These are phyloP conservation scores for Acrobasis suavella DNA, from an alignment of 2,888 invertebrate species.

Conservation along the genomic window DNA sequence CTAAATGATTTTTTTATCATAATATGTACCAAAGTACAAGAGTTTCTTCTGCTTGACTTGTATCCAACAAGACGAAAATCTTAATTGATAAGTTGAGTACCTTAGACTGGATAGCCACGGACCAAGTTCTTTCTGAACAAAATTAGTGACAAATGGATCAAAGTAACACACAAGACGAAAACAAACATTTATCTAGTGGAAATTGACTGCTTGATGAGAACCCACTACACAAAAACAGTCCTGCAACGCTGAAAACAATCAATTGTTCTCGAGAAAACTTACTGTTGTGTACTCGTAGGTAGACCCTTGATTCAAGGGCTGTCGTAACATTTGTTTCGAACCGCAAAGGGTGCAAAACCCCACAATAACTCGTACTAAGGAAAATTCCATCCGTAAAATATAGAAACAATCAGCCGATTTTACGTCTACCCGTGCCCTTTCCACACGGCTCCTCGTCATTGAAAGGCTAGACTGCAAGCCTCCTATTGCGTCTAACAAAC, in stretches of 20 bases:
- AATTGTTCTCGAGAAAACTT: slow-evolving; percentile 18
- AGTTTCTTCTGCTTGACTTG: too few relatives aligned
- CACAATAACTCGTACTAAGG: slow-evolving; percentile 34
- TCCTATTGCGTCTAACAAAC: slow-evolving; percentile 50
- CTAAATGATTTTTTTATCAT: background rate
- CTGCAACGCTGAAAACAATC: slow-evolving; percentile 13
- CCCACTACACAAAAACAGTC: slow-evolving; percentile 5
- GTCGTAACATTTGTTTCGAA: slow-evolving; percentile 32
- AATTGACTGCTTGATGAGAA: background rate
- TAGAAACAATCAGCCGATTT: slow-evolving; percentile 25
- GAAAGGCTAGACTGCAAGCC: slow-evolving; percentile 69
- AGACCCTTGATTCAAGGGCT: slow-evolving; percentile 32
- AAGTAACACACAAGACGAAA: too few relatives aligned
- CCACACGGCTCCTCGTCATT: slow-evolving; percentile 43
- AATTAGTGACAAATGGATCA: too few relatives aligned
- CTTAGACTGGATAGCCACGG: too few relatives aligned
- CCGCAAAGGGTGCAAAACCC: slow-evolving; percentile 34
- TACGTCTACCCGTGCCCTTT: slow-evolving; percentile 33
- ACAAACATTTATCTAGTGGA: too few relatives aligned
- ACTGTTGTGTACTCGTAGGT: slow-evolving; percentile 23
- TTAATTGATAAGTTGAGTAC: too few relatives aligned
- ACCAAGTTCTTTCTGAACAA: too few relatives aligned
- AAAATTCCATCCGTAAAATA: slow-evolving; percentile 36
- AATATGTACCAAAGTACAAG: background rate
- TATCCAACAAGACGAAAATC: too few relatives aligned